These are phyloP conservation scores for human (Homo sapiens) DNA, from an alignment of 2,113 vertebrate genomes.

Conservation along the genomic window DNA sequence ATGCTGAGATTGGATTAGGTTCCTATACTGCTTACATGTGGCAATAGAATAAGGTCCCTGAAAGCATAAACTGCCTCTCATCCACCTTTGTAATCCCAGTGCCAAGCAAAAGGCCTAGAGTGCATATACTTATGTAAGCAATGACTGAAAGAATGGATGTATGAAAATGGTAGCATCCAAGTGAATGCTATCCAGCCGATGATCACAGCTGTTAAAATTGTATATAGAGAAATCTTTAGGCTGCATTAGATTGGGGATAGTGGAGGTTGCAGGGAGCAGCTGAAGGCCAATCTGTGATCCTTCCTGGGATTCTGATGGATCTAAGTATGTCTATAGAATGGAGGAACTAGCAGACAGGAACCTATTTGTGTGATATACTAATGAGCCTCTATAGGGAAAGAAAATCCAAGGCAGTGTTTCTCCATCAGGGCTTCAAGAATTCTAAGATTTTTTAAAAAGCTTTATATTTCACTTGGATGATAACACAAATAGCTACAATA, in stretches of 20 bases:
- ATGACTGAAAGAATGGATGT: not conserved
- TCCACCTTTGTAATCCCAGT: not conserved
- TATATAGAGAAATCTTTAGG: not conserved
- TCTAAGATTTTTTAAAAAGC: not conserved
- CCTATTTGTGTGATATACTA: not conserved
- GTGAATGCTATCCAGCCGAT: not conserved
- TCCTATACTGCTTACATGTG: not conserved
- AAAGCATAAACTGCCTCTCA: not conserved
- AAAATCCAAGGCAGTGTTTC: not conserved
- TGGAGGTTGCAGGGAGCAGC: accelerated
- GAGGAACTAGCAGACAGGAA: not conserved
- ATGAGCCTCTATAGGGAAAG: not conserved
- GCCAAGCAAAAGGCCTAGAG: not conserved
- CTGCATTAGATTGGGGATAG: not conserved
- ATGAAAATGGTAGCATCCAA: not conserved
- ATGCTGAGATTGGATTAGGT: not conserved
- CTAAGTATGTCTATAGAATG: not conserved
- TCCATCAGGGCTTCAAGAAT: not conserved
- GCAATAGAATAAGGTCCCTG: not conserved
- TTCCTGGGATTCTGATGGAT: not conserved
- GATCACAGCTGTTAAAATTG: not conserved
- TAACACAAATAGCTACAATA: not conserved
- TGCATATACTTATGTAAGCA: not conserved
- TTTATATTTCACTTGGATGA: not conserved
- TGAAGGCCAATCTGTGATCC: not conserved